Base-by-base conservation (phyloP, 2,888 invertebrate genomes). In the Chouioia cunea region DNA sequence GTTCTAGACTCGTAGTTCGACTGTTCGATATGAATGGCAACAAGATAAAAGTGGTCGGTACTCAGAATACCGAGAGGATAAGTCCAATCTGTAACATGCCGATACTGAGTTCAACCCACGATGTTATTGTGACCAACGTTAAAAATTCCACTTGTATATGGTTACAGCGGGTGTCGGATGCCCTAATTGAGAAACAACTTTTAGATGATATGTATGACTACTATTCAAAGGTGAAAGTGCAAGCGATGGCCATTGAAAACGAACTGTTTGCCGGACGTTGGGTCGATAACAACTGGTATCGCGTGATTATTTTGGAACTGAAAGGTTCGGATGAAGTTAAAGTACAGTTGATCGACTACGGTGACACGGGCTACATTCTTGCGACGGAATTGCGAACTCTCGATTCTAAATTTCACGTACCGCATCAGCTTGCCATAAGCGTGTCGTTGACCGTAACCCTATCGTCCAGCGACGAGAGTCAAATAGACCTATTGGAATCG, bases 261-360 rank as follows among this genome's bases (percentile, higher is more conserved):
- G 82, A 81, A 2, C 72, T 91, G 0, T 93, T 92, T 79, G 93
- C 89, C 0, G 91, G 89, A 0, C 88, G 88, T 60, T 89, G 90
- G 2, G 91, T 78, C 0, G 93, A 93, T 81, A 89, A 88, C 2
- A 91, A 91, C 81, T 93, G 93, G 93, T 93, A 93, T 80, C 88
- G 93, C 56, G 91, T 89, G 2, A 88, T 87, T 72, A 87, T 93
- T 20, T 47, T 87, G 14, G 84, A 83, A 58, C 78, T 83, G 4
- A 86, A 86, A 15, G 88, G 88, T 1, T 73, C 16, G n/a, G 22
- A 44, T 16, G 86, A 85, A 18, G 87, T 87, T 20, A 86, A 83
- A 23, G 88, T 92, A 0, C 88, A 88, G 2, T 93, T 89, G 79
- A 81, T 91, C 0, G 94, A 94, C 82, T 93, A 93, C 74, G 94